Percentiles rank a stretch among this genome's conserved stretches.
phyloP scores from a whole-genome alignment of 2,888 invertebrate species.

The Agonopterix alstromeriana region DNA sequence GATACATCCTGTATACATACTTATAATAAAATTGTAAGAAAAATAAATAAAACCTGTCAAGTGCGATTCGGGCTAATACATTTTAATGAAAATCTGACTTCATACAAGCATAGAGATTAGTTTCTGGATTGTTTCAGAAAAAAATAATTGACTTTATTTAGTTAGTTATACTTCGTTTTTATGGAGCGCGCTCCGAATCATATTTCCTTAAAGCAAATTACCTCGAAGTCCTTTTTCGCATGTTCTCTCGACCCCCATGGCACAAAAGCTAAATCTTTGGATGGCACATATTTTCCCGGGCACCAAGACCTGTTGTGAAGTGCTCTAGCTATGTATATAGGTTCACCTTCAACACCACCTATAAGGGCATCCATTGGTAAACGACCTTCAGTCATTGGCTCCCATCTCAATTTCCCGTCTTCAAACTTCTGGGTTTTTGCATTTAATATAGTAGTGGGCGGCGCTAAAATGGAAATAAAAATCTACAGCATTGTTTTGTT shows the following conservation, averaged over 20 bases:
- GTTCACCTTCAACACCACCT: slow-evolving; percentile 80
- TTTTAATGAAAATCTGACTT: too few species aligned
- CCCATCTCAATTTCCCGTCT: slow-evolving; percentile 79
- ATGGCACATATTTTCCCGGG: slow-evolving; percentile 86
- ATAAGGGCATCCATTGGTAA: slow-evolving; percentile 84
- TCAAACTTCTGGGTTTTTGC: slow-evolving; percentile 18
- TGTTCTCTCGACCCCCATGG: slow-evolving; percentile 87
- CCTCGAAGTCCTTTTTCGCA: slow-evolving; percentile 82
- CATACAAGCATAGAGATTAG: too few species aligned
- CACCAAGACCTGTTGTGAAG: slow-evolving; percentile 83
- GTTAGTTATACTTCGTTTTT: too few species aligned
- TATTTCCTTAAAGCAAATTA: slow-evolving; percentile 29
- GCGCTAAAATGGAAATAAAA: slow-evolving; percentile 22
- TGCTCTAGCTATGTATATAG: slow-evolving; percentile 82
- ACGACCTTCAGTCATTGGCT: slow-evolving; percentile 67
- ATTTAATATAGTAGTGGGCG: slow-evolving; percentile 20
- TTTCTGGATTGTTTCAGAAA: too few species aligned
- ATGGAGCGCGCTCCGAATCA: too few species aligned
- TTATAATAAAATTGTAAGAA: too few species aligned
- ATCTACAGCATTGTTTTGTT: neutral
- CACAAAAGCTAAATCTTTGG: slow-evolving; percentile 82
- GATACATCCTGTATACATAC: too few species aligned
- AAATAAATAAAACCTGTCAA: too few species aligned
- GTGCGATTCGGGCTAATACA: too few species aligned
- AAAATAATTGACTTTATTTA: too few species aligned